These are phyloP conservation scores for Mormyrus hasselquistii DNA, from an alignment of 2,797 vertebrate species.

Conservation along the genomic window DNA sequence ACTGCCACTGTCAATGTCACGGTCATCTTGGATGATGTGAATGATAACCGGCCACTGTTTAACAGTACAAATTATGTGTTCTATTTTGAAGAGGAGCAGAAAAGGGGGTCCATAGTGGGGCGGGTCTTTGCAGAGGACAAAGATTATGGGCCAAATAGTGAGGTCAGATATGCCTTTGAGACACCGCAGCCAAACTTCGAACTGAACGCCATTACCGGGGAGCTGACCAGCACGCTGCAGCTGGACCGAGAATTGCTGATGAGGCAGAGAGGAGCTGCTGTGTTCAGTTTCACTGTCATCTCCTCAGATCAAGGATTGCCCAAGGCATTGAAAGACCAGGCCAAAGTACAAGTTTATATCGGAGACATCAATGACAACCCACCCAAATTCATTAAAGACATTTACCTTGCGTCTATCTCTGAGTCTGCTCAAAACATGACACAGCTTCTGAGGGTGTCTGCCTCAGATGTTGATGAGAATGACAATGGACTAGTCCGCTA, in stretches of 20 bases:
- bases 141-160: constrained; percentile 87
- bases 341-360: constrained; percentile 89
- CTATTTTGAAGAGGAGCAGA: constrained; percentile 87
- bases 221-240: constrained; percentile 77
- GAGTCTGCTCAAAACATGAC: constrained; percentile 85
- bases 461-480: constrained; percentile 91
- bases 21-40: constrained; percentile 87
- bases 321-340: constrained; percentile 87
- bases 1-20: constrained; percentile 86
- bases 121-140: constrained; percentile 83
- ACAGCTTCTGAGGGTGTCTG: constrained; percentile 85
- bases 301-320: constrained; percentile 91
- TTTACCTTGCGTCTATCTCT: constrained; percentile 91
- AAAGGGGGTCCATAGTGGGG: constrained; percentile 75
- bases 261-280: constrained; percentile 83
- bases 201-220: constrained; percentile 79
- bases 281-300: constrained; percentile 80
- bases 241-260: constrained; percentile 89
- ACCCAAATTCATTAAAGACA: constrained; percentile 90
- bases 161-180: constrained; percentile 87
- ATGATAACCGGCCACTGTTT: constrained; percentile 94
- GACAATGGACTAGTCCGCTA: constrained; percentile 83
- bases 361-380: constrained; percentile 92
- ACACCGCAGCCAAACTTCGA: constrained; percentile 83
- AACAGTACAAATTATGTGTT: constrained; percentile 97